A percentile compares a stretch with the other conserved stretches of the same genome.
Evolutionary conservation across 1,140 invertebrate genomes (phyloP).

Genomic region (Macrobrachium nipponense): DNA sequence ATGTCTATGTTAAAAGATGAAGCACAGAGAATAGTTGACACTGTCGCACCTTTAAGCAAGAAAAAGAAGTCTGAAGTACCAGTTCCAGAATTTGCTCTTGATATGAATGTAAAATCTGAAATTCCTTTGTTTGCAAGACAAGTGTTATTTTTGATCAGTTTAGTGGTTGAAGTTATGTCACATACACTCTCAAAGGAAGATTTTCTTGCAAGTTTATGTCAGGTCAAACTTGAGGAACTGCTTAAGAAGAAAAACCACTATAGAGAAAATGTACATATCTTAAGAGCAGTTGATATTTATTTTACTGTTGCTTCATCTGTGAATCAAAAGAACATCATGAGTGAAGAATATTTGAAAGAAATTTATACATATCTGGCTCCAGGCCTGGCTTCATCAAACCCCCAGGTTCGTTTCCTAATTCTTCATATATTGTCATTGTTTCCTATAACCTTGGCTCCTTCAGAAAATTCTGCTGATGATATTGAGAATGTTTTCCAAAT

Average conservation of each 20-base stretch:
- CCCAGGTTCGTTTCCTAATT: constrained; percentile 77
- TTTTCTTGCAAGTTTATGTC: constrained; percentile 67
- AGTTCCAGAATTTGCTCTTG: constrained; percentile 10
- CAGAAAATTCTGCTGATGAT: constrained; percentile 67
- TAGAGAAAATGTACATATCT: constrained; percentile 64
- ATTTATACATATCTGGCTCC: constrained; percentile 72
- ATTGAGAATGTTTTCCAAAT: constrained; percentile 74
- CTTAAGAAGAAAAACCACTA: constrained; percentile 57
- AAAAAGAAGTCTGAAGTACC: constrained; percentile 8
- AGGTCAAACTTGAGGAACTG: constrained; percentile 65
- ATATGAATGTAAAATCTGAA: constrained; percentile 65
- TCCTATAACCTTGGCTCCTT: constrained; percentile 68
- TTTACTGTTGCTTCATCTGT: constrained; percentile 64
- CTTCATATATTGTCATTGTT: constrained; percentile 81
- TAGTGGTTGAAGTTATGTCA: constrained; percentile 73
- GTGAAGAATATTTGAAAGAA: constrained; percentile 69
- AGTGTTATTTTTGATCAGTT: constrained; percentile 71
- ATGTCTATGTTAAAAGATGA: constrained; percentile 13
- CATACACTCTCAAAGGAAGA: constrained; percentile 71
- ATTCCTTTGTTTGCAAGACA: constrained; percentile 65
- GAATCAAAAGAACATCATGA: constrained; percentile 57
- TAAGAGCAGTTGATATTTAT: constrained; percentile 66
- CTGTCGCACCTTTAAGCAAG: constrained; percentile 1
- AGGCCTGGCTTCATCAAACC: constrained; percentile 76
- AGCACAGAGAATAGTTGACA: constrained; percentile 5